Conservation (phyloP, 2,797 vertebrate genomes). For the Lepilemur ruficaudatus region DNA sequence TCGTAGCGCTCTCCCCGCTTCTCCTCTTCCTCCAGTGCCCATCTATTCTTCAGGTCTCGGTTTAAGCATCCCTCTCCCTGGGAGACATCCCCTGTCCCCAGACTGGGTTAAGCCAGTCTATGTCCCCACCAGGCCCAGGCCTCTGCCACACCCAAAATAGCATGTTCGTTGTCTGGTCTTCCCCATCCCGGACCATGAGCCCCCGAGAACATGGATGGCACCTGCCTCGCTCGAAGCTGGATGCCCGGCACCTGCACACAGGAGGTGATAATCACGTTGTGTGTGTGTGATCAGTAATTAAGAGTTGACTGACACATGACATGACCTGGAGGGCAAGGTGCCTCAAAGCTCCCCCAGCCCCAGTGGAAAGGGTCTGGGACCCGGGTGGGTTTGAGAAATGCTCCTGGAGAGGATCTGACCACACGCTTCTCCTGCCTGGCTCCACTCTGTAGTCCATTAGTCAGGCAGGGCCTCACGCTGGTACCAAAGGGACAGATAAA, state of each 20-base stretch:
- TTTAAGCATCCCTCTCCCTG: background rate
- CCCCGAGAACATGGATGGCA: background rate
- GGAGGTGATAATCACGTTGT: background rate
- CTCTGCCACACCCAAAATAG: background rate
- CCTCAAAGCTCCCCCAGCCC: background rate
- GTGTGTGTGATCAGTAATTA: background rate
- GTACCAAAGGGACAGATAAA: background rate
- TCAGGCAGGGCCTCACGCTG: background rate
- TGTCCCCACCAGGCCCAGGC: background rate
- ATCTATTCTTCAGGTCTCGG: background rate
- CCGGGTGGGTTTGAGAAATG: background rate
- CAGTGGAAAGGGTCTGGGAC: background rate
- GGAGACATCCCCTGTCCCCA: background rate
- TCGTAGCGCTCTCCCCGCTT: rapidly evolving
- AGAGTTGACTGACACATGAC: background rate
- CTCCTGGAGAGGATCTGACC: background rate
- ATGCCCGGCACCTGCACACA: background rate
- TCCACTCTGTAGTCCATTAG: background rate
- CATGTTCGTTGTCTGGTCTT: background rate
- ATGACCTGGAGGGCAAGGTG: background rate
- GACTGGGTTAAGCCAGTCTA: background rate
- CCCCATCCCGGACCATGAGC: background rate
- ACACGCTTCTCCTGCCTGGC: background rate
- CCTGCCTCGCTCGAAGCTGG: background rate
- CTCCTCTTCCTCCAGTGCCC: background rate